Evolutionary conservation across 2,113 vertebrate genomes (phyloP).

Genomic region (Chamaetylas fuelleborni): DNA sequence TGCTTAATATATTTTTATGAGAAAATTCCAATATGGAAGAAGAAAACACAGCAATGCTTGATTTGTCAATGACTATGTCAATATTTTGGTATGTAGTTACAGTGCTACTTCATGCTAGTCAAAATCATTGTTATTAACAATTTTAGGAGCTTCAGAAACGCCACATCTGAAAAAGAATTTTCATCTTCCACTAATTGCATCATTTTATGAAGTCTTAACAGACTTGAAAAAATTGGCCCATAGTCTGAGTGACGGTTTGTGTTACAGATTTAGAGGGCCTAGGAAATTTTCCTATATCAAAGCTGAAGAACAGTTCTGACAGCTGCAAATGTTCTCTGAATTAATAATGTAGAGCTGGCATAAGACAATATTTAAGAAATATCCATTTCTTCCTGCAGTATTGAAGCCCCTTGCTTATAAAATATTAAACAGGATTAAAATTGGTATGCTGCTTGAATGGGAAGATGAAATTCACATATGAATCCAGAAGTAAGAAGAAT

Average conservation of each 20-base stretch:
- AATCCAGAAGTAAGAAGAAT: background rate
- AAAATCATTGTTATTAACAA: conserved; percentile 38
- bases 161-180: conserved; percentile 25
- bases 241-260: conserved; percentile 60
- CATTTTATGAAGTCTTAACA: conserved; percentile 54
- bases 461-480: background rate
- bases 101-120: background rate
- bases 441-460: background rate
- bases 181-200: conserved; percentile 48
- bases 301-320: conserved; percentile 53
- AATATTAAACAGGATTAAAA: conserved; percentile 35
- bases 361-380: conserved; percentile 38
- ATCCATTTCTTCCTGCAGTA: background rate
- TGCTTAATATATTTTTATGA: background rate
- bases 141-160: conserved; percentile 28
- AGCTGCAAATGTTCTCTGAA: conserved; percentile 28
- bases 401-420: background rate
- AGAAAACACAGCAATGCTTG: background rate
- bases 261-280: conserved; percentile 49
- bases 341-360: conserved; percentile 29
- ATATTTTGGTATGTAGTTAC: background rate
- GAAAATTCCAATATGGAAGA: background rate
- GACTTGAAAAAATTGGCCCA: conserved; percentile 45
- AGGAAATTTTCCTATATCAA: conserved; percentile 49
- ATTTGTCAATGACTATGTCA: background rate